phyloP scores from a whole-genome alignment of 2,113 vertebrate genomes.

The Anarhynchus alexandrinus region DNA sequence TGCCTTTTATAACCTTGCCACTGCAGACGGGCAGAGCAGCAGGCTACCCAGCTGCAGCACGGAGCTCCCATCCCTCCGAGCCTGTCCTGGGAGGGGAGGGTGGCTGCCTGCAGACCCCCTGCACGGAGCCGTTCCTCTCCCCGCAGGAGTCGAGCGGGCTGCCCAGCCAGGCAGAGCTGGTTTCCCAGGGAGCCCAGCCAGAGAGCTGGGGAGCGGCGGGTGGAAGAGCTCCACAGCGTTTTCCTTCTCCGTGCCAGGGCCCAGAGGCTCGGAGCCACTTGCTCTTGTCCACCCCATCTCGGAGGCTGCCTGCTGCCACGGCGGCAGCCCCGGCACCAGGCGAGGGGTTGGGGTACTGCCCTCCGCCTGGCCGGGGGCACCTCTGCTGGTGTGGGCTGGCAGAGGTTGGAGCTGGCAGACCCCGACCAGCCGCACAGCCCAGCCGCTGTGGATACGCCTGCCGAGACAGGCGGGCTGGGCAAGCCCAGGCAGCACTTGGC shows the following conservation, averaged over 20 bases:
- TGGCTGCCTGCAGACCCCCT: not conserved
- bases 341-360: not conserved
- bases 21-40: not conserved
- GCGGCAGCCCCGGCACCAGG: not conserved
- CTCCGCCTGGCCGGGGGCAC: rapidly evolving
- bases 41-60: not conserved
- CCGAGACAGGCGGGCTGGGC: not conserved
- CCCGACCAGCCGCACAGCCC: not conserved
- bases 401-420: not conserved
- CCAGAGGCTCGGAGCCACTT: rapidly evolving
- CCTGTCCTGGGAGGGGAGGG: not conserved
- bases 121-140: not conserved
- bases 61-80: not conserved
- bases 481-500: not conserved
- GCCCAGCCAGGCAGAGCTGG: not conserved
- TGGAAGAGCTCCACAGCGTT: not conserved
- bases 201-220: not conserved
- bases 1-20: not conserved
- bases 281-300: not conserved
- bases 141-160: not conserved
- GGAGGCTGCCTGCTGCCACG: not conserved
- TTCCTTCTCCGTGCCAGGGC: not conserved
- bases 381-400: not conserved
- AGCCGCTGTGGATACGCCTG: not conserved
- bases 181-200: not conserved